Percentiles rank a stretch among this genome's conserved stretches.
phyloP scores from a whole-genome alignment of 2,888 invertebrate genomes.

The Amitus sp. region DNA sequence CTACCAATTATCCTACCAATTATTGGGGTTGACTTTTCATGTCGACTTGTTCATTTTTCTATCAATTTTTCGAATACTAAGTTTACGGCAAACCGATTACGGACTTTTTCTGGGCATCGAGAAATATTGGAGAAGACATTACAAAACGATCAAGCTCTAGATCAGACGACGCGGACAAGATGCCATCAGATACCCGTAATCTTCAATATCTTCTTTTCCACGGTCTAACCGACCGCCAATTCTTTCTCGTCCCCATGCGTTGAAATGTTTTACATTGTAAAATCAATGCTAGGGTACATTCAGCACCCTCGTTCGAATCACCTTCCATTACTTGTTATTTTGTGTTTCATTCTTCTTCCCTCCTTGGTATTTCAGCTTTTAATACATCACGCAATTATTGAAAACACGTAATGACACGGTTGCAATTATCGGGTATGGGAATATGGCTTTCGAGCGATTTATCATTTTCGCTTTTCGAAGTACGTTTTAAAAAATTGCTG shows the following conservation, averaged over 20 bases:
- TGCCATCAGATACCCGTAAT: conserved; percentile 66
- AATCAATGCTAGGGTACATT: conserved; percentile 61
- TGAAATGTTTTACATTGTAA: conserved; percentile 66
- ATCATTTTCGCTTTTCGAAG: too few relatives aligned
- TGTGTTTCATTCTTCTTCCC: conserved; percentile 27
- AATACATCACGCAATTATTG: conserved; percentile 63
- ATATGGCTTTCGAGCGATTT: conserved; percentile 10
- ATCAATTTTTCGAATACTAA: too few relatives aligned
- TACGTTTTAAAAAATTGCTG: neutral
- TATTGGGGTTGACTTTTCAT: too few relatives aligned
- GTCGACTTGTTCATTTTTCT: too few relatives aligned
- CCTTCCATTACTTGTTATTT: conserved; percentile 37
- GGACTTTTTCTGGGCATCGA: conserved; percentile 51
- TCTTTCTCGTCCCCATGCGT: conserved; percentile 30
- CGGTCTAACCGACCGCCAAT: conserved; percentile 38
- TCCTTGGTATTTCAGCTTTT: conserved; percentile 44
- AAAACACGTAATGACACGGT: conserved; percentile 56
- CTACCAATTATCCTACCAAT: neutral
- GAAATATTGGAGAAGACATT: conserved; percentile 63
- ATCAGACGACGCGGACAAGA: conserved; percentile 60
- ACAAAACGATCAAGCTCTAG: conserved; percentile 58
- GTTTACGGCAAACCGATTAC: conserved; percentile 50
- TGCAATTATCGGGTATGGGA: conserved; percentile 19
- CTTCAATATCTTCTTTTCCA: conserved; percentile 59
- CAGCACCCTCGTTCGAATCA: conserved; percentile 31